Evolutionary conservation across 2,888 invertebrate genomes (phyloP), one percentile per base, ranked within the genome.

Genomic region (Cryptocephalus primarius): DNA sequence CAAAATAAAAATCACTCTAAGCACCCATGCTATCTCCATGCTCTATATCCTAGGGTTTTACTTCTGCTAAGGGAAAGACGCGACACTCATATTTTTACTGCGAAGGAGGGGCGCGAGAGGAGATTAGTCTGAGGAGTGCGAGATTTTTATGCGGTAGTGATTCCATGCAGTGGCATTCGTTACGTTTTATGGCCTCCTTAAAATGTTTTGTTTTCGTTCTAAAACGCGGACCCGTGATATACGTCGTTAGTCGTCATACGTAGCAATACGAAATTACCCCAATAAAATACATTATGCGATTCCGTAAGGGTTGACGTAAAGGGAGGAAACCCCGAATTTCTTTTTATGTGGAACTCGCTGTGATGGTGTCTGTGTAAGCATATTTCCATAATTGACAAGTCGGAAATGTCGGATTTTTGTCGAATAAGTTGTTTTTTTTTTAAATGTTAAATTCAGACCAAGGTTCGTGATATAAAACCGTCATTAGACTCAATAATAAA

Each of bases 121-220:
- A 59, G 61, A 62, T 62, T 62, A 62, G 58, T 54, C 47, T 46
- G 45, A 52, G 54, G 48, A 53, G 55, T 50, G 53, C 55, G 55
- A 57, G 49, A 56, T 60, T 60, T 60, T 57, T 55, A 58, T 57
- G 53, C 54, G 12, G 36, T 47, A 44, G 50, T 55, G 55, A 58
- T 57, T 60, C 52, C 55, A 49, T 57, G 53, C 52, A 42, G 12
- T 36, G 36, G 58, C 55, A 60, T 57, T 55, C 54, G 55, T 56
- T 57, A 58, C 51, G 45, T 56, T 60, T 57, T 56, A 57, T 59
- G 51, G 57, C 54, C 54, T 49, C 52, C 53, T 54, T 54, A 50
- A 54, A 56, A 56, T 53, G 51, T 54, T 54, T 55, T 55, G 51
- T 50, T 54, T 54, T 48, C 46, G 42, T 46, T 48, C 50, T 45